phyloP scores from a whole-genome alignment of 2,888 invertebrate genomes.

The Netelia fuscicornis region DNA sequence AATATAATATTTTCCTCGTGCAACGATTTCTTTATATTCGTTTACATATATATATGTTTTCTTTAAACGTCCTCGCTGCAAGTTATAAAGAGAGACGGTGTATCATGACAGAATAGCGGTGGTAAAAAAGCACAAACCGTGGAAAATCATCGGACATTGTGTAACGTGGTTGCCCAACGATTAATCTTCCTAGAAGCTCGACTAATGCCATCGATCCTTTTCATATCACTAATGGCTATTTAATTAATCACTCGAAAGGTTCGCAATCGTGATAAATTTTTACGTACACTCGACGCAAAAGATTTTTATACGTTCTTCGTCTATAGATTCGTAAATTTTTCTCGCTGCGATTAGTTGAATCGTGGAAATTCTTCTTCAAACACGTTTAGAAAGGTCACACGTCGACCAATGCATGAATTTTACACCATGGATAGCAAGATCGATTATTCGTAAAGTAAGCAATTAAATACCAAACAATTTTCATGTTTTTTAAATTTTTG shows the following conservation, averaged over 20 bases:
- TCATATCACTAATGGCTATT: conserved; percentile 54
- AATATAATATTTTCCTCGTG: neutral
- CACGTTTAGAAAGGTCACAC: neutral
- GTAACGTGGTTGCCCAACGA: conserved; percentile 45
- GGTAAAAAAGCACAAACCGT: conserved; percentile 12
- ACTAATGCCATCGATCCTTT: conserved; percentile 38
- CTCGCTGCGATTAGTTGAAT: neutral
- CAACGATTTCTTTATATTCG: neutral
- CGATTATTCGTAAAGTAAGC: neutral
- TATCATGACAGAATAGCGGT: neutral
- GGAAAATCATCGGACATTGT: conserved; percentile 26
- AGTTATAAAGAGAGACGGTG: neutral
- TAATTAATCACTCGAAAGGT: conserved; percentile 54
- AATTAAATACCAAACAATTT: neutral
- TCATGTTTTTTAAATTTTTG: neutral
- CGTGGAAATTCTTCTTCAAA: neutral
- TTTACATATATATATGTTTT: neutral
- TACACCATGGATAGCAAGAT: neutral
- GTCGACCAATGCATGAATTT: neutral
- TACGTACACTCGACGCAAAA: neutral
- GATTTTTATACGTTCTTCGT: neutral
- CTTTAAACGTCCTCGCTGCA: neutral
- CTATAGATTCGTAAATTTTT: neutral
- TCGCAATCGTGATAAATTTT: neutral
- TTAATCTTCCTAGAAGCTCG: conserved; percentile 50